phyloP scores from a whole-genome alignment of 2,113 vertebrate species.

The Chaetorhynchus papuensis region DNA sequence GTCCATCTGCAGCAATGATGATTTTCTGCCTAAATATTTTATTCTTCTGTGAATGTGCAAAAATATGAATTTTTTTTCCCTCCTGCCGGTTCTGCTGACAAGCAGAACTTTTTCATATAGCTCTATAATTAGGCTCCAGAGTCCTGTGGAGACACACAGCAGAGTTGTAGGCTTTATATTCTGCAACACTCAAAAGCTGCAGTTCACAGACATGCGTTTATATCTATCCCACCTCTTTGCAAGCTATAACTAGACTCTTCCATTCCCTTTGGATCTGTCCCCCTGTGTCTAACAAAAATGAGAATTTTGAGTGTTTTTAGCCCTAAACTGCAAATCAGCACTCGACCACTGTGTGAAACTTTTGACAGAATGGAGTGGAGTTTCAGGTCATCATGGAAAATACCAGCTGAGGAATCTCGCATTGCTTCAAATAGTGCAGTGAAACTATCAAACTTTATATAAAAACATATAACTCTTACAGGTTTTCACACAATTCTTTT shows the following conservation, averaged over 20 bases:
- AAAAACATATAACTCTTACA: not conserved
- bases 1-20: constrained; percentile 59
- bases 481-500: not conserved
- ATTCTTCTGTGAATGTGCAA: constrained; percentile 52
- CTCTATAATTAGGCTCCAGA: constrained; percentile 62
- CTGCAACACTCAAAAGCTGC: not conserved
- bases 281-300: not conserved
- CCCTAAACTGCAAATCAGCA: not conserved
- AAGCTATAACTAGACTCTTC: not conserved
- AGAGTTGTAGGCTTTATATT: constrained; percentile 14
- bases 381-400: not conserved
- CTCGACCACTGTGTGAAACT: not conserved
- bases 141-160: constrained; percentile 37
- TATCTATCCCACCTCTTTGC: not conserved
- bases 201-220: not conserved
- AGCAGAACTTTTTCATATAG: constrained; percentile 42
- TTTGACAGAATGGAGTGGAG: not conserved
- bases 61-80: not conserved
- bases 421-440: not conserved
- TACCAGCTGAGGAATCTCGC: not conserved
- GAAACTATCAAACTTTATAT: not conserved
- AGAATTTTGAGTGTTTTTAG: not conserved
- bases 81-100: constrained; percentile 48
- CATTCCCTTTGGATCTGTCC: not conserved
- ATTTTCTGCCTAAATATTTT: constrained; percentile 59